Conservation (phyloP, 2,797 vertebrate species). For the Tragelaphus eurycerus region DNA sequence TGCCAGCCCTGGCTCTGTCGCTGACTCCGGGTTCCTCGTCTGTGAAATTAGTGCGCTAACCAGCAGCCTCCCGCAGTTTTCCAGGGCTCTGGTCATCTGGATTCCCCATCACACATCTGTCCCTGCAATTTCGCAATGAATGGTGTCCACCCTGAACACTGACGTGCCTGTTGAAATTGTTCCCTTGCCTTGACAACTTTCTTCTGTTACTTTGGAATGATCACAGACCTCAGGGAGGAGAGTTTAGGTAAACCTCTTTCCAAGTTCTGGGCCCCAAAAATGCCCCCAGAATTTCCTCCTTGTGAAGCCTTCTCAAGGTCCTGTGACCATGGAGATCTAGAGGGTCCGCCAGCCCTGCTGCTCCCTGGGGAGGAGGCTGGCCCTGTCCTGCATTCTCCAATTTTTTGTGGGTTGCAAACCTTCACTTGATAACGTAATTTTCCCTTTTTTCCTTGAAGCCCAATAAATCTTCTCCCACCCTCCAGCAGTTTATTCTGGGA, state of each 20-base stretch:
- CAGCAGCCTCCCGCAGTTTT: not conserved
- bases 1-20: rapidly evolving
- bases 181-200: not conserved
- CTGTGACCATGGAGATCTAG: not conserved
- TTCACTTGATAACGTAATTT: not conserved
- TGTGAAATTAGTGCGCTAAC: rapidly evolving
- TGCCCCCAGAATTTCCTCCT: not conserved
- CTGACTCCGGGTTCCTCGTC: not conserved
- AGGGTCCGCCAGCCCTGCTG: not conserved
- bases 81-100: not conserved
- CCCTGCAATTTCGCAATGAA: not conserved
- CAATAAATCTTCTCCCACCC: not conserved
- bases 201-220: not conserved
- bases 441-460: not conserved
- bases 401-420: not conserved
- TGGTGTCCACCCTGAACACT: not conserved
- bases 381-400: rapidly evolving
- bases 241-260: not conserved
- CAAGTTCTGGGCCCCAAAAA: not conserved
- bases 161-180: not conserved
- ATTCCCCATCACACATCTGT: not conserved
- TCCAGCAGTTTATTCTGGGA: not conserved
- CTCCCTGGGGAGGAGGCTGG: not conserved
- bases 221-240: not conserved
- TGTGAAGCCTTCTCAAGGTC: not conserved